A percentile compares a stretch with the other conserved stretches of the same genome.
Conservation (phyloP, 2,113 vertebrate genomes). For the Cyprinodon tularosa region DNA sequence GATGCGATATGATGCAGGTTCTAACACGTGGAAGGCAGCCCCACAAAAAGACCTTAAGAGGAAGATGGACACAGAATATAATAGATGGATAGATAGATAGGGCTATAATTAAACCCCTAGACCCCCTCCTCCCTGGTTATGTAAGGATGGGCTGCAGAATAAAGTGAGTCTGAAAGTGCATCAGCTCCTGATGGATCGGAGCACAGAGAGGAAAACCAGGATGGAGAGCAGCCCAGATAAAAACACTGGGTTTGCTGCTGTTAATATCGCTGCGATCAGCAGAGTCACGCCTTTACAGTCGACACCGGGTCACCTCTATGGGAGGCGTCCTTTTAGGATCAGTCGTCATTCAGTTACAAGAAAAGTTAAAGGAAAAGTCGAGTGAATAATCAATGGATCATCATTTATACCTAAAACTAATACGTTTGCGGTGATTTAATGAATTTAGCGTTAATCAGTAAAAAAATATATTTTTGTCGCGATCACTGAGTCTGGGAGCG, state of each 20-base stretch:
- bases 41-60: not conserved
- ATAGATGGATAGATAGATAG: constrained; percentile 25
- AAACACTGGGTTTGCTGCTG: constrained; percentile 1
- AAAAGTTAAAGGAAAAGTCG: not conserved
- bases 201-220: constrained; percentile 24
- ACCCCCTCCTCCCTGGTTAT: constrained; percentile 30
- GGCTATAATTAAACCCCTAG: constrained; percentile 17
- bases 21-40: not conserved
- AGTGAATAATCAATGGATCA: no score
- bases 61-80: not conserved
- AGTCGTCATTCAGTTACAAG: not conserved
- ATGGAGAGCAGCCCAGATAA: not conserved
- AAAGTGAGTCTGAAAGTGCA: constrained; percentile 13
- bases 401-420: no score
- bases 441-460: no score
- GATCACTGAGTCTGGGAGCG: no score
- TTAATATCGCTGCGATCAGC: not conserved
- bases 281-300: constrained; percentile 1
- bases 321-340: not conserved
- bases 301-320: constrained; percentile 33
- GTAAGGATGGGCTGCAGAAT: constrained; percentile 27
- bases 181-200: constrained; percentile 28
- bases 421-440: no score
- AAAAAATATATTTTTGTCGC: no score
- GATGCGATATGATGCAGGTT: not conserved